Percentiles rank a stretch among this genome's conserved stretches.
phyloP scores from a whole-genome alignment of 2,888 invertebrate genomes.

The Euproctis similis region DNA sequence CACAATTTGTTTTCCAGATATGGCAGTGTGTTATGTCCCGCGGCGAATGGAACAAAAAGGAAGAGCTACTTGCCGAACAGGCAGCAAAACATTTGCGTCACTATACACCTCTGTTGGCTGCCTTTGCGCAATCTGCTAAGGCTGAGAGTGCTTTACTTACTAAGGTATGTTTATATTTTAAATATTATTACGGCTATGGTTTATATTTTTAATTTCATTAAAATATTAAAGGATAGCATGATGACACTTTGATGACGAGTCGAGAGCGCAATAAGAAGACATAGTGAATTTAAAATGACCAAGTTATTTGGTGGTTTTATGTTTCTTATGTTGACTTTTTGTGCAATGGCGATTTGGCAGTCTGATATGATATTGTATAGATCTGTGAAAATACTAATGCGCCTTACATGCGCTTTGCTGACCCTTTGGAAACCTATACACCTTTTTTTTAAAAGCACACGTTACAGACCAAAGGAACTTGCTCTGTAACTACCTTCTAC shows the following conservation, averaged over 20 bases:
- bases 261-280: constrained; percentile 39
- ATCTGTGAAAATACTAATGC: not conserved
- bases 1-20: constrained; percentile 71
- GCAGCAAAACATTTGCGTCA: constrained; percentile 92
- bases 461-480: too few species aligned
- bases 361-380: constrained; percentile 35
- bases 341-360: constrained; percentile 58
- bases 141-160: constrained; percentile 92
- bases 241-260: constrained; percentile 76
- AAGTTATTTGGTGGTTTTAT: constrained; percentile 48
- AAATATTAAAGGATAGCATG: constrained; percentile 28
- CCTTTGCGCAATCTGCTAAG: constrained; percentile 89
- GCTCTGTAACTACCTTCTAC: too few species aligned
- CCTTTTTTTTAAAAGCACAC: too few species aligned
- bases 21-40: constrained; percentile 97
- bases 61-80: constrained; percentile 96
- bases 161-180: constrained; percentile 78
- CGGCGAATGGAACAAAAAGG: constrained; percentile 99
- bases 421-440: too few species aligned
- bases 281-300: constrained; percentile 23
- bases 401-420: too few species aligned
- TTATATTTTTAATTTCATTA: too few species aligned
- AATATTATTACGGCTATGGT: too few species aligned
- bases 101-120: constrained; percentile 90
- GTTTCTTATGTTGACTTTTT: constrained; percentile 21